phyloP scores from a whole-genome alignment of 2,113 vertebrate genomes.

The Mesoclemmys tuberculata region DNA sequence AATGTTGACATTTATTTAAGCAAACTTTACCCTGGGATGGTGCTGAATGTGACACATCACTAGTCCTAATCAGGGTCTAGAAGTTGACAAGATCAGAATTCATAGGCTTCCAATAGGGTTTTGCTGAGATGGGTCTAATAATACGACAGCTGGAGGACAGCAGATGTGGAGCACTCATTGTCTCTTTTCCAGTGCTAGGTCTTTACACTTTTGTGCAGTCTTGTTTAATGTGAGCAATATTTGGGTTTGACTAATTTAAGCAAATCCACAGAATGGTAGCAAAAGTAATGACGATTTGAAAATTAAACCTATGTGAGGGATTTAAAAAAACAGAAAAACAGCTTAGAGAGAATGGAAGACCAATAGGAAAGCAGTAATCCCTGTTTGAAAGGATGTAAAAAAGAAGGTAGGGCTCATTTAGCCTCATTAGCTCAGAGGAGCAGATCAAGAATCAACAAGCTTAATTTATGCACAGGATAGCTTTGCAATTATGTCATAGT shows the following conservation, averaged over 20 bases:
- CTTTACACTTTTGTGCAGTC: not conserved
- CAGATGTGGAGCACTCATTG: not conserved
- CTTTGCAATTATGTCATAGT: too few species aligned
- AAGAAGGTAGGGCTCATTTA: slow-evolving; percentile 4
- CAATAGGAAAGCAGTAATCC: not conserved
- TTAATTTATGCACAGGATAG: not conserved
- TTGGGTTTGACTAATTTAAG: not conserved
- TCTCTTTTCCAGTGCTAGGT: not conserved
- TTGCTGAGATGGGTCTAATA: not conserved
- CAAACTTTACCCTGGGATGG: not conserved
- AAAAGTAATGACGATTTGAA: not conserved
- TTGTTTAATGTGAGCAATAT: not conserved
- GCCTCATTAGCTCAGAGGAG: not conserved
- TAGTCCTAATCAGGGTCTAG: not conserved
- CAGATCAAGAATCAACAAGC: not conserved
- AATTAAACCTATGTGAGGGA: not conserved
- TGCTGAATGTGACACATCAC: not conserved
- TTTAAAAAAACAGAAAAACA: not conserved
- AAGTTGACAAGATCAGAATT: not conserved
- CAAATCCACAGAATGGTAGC: not conserved
- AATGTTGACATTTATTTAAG: not conserved
- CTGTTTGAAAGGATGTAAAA: not conserved
- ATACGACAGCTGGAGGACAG: not conserved
- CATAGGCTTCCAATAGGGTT: not conserved
- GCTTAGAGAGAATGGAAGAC: not conserved